Conservation (phyloP, 2,113 vertebrate genomes). For the Pluvianellus socialis region DNA sequence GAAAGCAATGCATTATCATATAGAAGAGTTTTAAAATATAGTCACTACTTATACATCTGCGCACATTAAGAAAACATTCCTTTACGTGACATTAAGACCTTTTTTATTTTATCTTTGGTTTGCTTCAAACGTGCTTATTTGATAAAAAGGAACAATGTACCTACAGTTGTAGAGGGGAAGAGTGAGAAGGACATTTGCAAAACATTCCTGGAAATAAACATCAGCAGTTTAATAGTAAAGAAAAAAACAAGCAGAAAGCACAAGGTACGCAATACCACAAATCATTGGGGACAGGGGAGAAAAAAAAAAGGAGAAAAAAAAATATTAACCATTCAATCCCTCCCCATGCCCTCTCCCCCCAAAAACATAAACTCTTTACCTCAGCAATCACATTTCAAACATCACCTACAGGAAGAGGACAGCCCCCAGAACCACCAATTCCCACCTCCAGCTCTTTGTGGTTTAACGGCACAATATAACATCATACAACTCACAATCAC, state of each 20-base stretch:
- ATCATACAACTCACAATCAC: slow-evolving; percentile 70
- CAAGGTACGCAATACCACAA: slow-evolving; percentile 64
- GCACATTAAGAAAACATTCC: slow-evolving; percentile 68
- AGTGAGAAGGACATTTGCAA: slow-evolving; percentile 89
- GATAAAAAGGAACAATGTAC: slow-evolving; percentile 92
- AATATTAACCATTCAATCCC: slow-evolving; percentile 51
- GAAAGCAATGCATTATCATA: slow-evolving; percentile 74
- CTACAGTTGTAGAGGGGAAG: slow-evolving; percentile 92
- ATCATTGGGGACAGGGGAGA: not conserved
- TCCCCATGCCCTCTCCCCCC: slow-evolving; percentile 60
- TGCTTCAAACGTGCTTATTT: slow-evolving; percentile 84
- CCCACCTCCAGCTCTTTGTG: slow-evolving; percentile 66
- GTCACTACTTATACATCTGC: slow-evolving; percentile 67
- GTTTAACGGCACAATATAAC: slow-evolving; percentile 57
- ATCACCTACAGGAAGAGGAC: slow-evolving; percentile 75
- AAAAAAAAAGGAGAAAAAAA: not conserved
- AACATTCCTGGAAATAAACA: slow-evolving; percentile 93
- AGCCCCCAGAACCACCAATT: slow-evolving; percentile 65
- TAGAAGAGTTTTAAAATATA: slow-evolving; percentile 59
- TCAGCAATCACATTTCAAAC: slow-evolving; percentile 78
- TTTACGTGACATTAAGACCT: slow-evolving; percentile 78
- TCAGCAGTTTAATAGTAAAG: slow-evolving; percentile 84
- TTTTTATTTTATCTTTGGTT: slow-evolving; percentile 63
- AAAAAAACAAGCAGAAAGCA: slow-evolving; percentile 73
- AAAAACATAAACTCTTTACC: slow-evolving; percentile 78